Base-by-base conservation (phyloP, 2,797 vertebrate genomes). In the Pseudotriccus pelzelni region DNA sequence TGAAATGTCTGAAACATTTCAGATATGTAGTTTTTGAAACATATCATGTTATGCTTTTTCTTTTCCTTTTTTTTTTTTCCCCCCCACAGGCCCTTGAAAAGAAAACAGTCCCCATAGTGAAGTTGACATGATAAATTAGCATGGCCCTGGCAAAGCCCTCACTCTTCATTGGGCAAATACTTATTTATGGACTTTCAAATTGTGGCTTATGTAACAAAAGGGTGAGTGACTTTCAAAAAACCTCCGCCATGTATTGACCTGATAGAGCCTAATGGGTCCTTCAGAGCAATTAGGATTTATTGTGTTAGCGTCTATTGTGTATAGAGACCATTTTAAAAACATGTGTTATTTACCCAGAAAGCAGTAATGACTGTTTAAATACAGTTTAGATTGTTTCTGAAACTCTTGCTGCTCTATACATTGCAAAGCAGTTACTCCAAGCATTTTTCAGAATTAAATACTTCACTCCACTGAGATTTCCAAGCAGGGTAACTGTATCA, bases 221-320 rank as follows among this genome's bases (percentile, higher is more conserved):
- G 18, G 91, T 91, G 86, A 96, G 62, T 76, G 93, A 97, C 92
- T 96, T 97, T 93, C 89, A 95, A 76, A 93, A 93, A 96, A 76
- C 55, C 89, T 91, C 79, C 0, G 1, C 84, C 62, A 64, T 66
- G 90, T 91, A 94, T 96, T 96, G 96, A 97, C 94, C 94, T 90
- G 94, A 85, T 95, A 94, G 77, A 96, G 84, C 84, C 90, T 96
- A 97, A 97, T 97, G 95, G 96, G 95, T 92, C 97, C 96, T 97
- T 97, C 96, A 97, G 95, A 97, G 90, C 97, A 97, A 97, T 97
- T 97, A 97, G 95, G 94, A 94, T 94, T 95, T 94, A 95, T 96
- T 97, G 89, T 96, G 96, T 84, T 95, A 94, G 79, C 1, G 0
- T 82, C 94, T 81, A 94, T 92, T 97, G 93, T 97, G 92, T 93